phyloP scores from a whole-genome alignment of 1,140 invertebrate genomes.

The Dreissena rostriformis region DNA sequence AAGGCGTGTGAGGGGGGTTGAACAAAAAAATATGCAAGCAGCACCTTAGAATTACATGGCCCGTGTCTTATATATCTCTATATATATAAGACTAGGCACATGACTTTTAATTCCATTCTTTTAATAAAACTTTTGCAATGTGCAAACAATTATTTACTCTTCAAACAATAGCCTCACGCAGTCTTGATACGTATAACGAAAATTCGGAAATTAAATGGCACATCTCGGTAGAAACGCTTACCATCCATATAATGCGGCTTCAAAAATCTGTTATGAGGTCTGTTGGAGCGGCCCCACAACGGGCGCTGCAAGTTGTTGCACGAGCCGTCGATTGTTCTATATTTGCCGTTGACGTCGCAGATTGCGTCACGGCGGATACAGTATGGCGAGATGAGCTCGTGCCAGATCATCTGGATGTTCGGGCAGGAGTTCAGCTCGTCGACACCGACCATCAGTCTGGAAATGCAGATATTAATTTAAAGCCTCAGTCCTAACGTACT shows the following conservation, averaged over 20 bases:
- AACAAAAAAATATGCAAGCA: too few species aligned
- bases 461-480: too few species aligned
- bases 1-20: not conserved
- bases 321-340: conserved; percentile 88
- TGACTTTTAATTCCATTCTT: too few species aligned
- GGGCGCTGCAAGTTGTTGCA: conserved; percentile 94
- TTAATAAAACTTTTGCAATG: too few species aligned
- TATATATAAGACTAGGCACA: too few species aligned
- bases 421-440: conserved; percentile 37
- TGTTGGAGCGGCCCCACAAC: conserved; percentile 89
- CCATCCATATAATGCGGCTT: conserved; percentile 51
- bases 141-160: too few species aligned
- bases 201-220: too few species aligned
- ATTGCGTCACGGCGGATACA: conserved; percentile 48
- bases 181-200: too few species aligned
- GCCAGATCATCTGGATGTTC: conserved; percentile 20
- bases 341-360: conserved; percentile 74
- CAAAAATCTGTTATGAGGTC: conserved; percentile 89
- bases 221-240: not conserved
- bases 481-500: too few species aligned
- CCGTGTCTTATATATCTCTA: too few species aligned
- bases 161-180: too few species aligned
- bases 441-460: not conserved
- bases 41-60: too few species aligned
- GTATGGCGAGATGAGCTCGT: conserved; percentile 44